A percentile compares a stretch with the other conserved stretches of the same genome.
Evolutionary conservation across 2,888 invertebrate species (phyloP).

Genomic region (Macrosoma leucophasiata): DNA sequence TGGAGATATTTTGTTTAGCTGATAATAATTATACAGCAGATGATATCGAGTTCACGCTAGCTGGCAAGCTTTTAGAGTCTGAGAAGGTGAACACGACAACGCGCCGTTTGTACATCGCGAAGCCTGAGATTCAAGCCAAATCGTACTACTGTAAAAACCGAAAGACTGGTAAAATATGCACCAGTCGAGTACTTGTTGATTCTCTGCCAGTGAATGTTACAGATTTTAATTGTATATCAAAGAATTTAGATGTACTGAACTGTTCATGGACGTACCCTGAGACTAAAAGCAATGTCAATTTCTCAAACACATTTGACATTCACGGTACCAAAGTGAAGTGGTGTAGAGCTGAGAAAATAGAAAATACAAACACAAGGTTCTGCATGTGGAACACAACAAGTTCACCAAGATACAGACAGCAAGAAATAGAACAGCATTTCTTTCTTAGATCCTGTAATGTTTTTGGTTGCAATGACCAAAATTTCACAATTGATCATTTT

Average conservation of each 20-base stretch:
- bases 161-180: conserved; percentile 40
- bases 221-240: conserved; percentile 83
- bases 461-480: conserved; percentile 72
- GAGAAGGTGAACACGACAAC: conserved; percentile 78
- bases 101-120: conserved; percentile 71
- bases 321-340: conserved; percentile 37
- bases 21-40: conserved; percentile 49
- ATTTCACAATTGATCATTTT: conserved; percentile 77
- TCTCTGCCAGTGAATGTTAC: conserved; percentile 77
- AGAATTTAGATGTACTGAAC: conserved; percentile 82
- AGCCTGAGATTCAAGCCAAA: conserved; percentile 68
- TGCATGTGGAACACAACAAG: conserved; percentile 51
- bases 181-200: conserved; percentile 56
- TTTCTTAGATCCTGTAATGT: conserved; percentile 76
- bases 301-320: conserved; percentile 42
- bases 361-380: conserved; percentile 31
- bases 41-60: conserved; percentile 58
- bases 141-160: conserved; percentile 73
- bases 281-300: conserved; percentile 49
- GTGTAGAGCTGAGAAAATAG: conserved; percentile 32
- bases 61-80: conserved; percentile 38
- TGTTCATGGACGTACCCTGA: conserved; percentile 82
- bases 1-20: conserved; percentile 79
- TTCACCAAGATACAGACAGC: conserved; percentile 59
- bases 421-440: conserved; percentile 71